phyloP scores from a whole-genome alignment of 2,113 vertebrate species.

The Podiceps cristatus region DNA sequence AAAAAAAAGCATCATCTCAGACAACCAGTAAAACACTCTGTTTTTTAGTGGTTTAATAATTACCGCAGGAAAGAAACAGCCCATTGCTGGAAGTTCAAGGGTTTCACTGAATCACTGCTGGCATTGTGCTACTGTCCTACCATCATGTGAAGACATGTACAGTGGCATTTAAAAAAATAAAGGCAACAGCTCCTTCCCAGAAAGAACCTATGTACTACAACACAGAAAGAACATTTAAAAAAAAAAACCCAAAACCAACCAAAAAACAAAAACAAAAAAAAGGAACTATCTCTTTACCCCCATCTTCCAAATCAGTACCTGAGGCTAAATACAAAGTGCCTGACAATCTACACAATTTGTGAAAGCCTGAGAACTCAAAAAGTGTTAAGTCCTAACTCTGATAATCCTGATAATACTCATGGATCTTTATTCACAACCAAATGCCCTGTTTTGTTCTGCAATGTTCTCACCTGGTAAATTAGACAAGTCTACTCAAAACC shows the following conservation, averaged over 20 bases:
- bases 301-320: neutral
- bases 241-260: neutral
- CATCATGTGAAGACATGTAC: neutral
- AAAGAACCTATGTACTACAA: neutral
- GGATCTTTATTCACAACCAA: neutral
- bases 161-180: neutral
- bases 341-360: neutral
- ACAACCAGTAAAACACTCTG: neutral
- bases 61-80: neutral
- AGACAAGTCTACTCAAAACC: neutral
- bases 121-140: neutral
- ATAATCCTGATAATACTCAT: neutral
- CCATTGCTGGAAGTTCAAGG: neutral
- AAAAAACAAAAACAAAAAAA: neutral
- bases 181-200: neutral
- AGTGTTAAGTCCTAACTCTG: neutral
- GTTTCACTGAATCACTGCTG: neutral
- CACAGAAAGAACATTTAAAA: neutral
- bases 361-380: neutral
- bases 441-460: neutral
- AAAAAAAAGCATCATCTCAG: neutral
- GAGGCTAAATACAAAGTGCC: neutral
- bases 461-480: accelerated
- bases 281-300: accelerated
- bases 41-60: neutral